Percentiles rank a stretch among this genome's conserved stretches.
These are phyloP conservation scores for Agonopterix alstromeriana DNA, from an alignment of 2,888 invertebrate genomes.

Conservation along the genomic window DNA sequence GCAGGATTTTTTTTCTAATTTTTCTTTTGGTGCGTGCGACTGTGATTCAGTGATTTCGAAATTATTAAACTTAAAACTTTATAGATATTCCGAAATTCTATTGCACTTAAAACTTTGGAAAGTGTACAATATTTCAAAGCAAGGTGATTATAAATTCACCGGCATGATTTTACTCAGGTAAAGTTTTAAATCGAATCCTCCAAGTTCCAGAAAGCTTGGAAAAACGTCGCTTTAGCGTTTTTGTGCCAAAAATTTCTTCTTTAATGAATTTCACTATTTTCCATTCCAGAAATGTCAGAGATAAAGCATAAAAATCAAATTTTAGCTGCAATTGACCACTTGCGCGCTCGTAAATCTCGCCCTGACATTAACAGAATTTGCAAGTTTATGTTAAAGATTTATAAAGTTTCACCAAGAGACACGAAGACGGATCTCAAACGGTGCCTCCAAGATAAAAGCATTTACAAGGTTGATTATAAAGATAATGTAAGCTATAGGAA, in stretches of 20 bases:
- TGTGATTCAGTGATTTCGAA: too few relatives aligned
- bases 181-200: conserved; percentile 11
- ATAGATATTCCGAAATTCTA: too few relatives aligned
- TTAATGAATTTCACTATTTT: conserved; percentile 1
- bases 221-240: too few relatives aligned
- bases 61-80: too few relatives aligned
- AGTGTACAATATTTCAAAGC: too few relatives aligned
- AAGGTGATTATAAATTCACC: conserved; percentile 39
- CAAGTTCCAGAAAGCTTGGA: neutral
- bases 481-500: conserved; percentile 91
- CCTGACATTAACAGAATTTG: conserved; percentile 90
- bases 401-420: conserved; percentile 81
- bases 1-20: too few relatives aligned
- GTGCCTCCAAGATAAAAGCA: conserved; percentile 84
- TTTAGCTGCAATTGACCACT: conserved; percentile 89
- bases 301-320: conserved; percentile 85
- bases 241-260: conserved; percentile 1
- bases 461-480: conserved; percentile 90
- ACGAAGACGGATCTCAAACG: conserved; percentile 84
- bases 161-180: conserved; percentile 66
- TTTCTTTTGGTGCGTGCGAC: too few relatives aligned
- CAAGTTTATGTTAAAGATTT: conserved; percentile 86
- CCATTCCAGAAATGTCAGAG: conserved; percentile 72
- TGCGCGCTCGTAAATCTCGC: conserved; percentile 88
- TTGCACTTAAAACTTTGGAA: too few relatives aligned